Percentiles rank a stretch among this genome's conserved stretches.
phyloP scores from a whole-genome alignment of 1,140 invertebrate species.

The Neotoxoptera formosana region DNA sequence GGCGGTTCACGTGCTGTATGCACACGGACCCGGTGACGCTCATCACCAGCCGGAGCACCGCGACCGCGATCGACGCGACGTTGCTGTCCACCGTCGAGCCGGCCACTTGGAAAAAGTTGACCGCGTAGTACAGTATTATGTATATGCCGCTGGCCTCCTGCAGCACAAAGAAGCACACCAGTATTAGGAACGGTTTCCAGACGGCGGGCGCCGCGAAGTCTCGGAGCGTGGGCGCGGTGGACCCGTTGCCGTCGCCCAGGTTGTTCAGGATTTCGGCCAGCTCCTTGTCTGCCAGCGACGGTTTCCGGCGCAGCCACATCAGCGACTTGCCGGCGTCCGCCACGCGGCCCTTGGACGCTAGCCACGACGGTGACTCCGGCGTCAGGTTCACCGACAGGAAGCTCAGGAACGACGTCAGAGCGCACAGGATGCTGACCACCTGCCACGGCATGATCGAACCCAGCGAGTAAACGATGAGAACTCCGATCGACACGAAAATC shows the following conservation, averaged over 20 bases:
- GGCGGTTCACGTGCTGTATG: constrained; percentile 75
- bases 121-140: constrained; percentile 79
- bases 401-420: constrained; percentile 59
- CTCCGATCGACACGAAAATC: constrained; percentile 67
- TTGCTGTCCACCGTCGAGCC: constrained; percentile 74
- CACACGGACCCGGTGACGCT: constrained; percentile 73
- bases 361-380: constrained; percentile 75
- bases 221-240: background rate
- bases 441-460: constrained; percentile 65
- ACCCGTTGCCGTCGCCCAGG: constrained; percentile 6
- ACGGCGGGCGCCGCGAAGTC: constrained; percentile 64
- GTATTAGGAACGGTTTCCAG: constrained; percentile 72
- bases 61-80: constrained; percentile 77
- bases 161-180: constrained; percentile 72
- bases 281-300: constrained; percentile 68
- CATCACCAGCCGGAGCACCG: constrained; percentile 72
- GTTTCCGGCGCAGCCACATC: constrained; percentile 69
- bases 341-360: constrained; percentile 68
- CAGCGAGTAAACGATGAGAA: constrained; percentile 66
- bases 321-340: constrained; percentile 68
- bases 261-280: constrained; percentile 67
- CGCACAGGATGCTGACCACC: constrained; percentile 60
- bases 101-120: constrained; percentile 74
- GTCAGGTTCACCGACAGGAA: constrained; percentile 70
- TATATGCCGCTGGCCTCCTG: constrained; percentile 79